A percentile compares a stretch with the other conserved stretches of the same genome.
phyloP scores from a whole-genome alignment of 1,140 invertebrate species.

The Ceratosolen fusciceps region DNA sequence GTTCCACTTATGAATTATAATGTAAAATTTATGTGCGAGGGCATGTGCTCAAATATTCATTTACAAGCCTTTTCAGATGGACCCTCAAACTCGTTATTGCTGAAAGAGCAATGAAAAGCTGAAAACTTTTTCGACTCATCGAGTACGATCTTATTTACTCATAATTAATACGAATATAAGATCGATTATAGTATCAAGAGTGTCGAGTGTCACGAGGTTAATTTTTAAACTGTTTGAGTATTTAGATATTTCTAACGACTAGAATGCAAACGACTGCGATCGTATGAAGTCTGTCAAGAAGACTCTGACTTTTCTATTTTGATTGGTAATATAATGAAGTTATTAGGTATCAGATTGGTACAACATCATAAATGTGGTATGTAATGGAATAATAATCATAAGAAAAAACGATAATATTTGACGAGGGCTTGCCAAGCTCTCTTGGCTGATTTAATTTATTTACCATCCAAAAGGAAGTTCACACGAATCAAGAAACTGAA shows the following conservation, averaged over 20 bases:
- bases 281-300: too few species aligned
- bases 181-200: background rate
- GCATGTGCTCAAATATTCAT: too few species aligned
- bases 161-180: constrained; percentile 52
- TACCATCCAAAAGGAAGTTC: too few species aligned
- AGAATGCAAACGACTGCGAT: background rate
- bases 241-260: constrained; percentile 25
- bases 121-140: background rate
- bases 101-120: constrained; percentile 12
- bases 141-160: constrained; percentile 55
- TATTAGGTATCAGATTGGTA: background rate
- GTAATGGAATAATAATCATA: background rate
- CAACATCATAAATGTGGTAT: background rate
- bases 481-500: too few species aligned
- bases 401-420: too few species aligned
- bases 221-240: constrained; percentile 42
- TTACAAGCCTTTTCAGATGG: background rate
- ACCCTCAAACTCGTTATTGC: background rate
- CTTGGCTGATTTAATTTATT: too few species aligned
- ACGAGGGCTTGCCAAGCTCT: too few species aligned
- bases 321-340: background rate
- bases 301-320: too few species aligned
- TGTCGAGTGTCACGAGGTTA: constrained; percentile 28
- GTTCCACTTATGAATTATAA: too few species aligned
- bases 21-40: too few species aligned